Conservation (phyloP, 2,888 invertebrate species). For the Dioctria linearis region DNA sequence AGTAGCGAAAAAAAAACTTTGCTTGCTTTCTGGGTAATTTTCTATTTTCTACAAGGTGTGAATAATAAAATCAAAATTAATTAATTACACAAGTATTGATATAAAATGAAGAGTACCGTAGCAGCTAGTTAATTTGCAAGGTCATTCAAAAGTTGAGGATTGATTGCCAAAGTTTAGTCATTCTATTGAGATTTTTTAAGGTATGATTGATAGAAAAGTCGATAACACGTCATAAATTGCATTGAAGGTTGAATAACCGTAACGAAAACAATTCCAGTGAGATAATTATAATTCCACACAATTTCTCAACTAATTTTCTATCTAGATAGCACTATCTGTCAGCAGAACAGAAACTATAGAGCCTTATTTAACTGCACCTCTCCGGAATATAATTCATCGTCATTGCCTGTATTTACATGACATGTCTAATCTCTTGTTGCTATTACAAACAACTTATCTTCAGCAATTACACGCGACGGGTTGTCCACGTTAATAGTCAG, state of each 20-base stretch:
- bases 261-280: conserved; percentile 28
- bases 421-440: conserved; percentile 44
- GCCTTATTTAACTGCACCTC: conserved; percentile 6
- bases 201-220: too few relatives aligned
- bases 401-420: conserved; percentile 44
- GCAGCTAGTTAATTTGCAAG: too few relatives aligned
- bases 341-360: conserved; percentile 32
- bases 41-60: too few relatives aligned
- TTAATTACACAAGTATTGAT: too few relatives aligned
- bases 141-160: too few relatives aligned
- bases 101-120: too few relatives aligned
- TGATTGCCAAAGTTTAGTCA: too few relatives aligned
- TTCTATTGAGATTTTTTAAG: too few relatives aligned
- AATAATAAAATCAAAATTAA: too few relatives aligned
- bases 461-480: conserved; percentile 49
- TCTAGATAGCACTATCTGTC: conserved; percentile 49
- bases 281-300: conserved; percentile 43
- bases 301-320: conserved; percentile 35
- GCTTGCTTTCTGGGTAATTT: too few relatives aligned
- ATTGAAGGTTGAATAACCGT: conserved; percentile 21
- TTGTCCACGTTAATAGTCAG: conserved; percentile 50
- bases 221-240: too few relatives aligned
- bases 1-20: too few relatives aligned
- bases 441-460: conserved; percentile 50
- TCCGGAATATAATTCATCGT: conserved; percentile 38